Percentiles rank a stretch among this genome's conserved stretches.
phyloP scores from a whole-genome alignment of 2,888 invertebrate species.

The Phengaris alcon region DNA sequence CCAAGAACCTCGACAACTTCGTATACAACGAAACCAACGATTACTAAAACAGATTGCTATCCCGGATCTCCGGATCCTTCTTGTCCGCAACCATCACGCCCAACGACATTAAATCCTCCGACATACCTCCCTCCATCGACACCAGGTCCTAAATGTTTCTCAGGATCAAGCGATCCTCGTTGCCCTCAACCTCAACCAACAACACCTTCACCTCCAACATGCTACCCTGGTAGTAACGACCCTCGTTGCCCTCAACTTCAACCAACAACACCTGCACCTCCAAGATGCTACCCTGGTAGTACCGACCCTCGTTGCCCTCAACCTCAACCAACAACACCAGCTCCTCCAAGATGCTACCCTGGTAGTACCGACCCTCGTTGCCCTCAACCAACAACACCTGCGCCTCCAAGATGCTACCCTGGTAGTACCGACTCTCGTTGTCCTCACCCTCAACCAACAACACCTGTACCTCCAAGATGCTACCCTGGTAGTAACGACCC shows the following conservation, averaged over 20 bases:
- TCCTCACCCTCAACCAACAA: conserved; percentile 38
- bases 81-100: conserved; percentile 42
- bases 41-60: conserved; percentile 47
- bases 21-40: conserved; percentile 43
- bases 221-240: conserved; percentile 45
- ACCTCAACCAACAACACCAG: conserved; percentile 38
- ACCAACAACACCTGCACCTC: conserved; percentile 44
- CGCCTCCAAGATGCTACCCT: conserved; percentile 51
- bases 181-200: conserved; percentile 39
- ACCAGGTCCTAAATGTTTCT: conserved; percentile 9
- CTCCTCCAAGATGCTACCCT: conserved; percentile 43
- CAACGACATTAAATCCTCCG: conserved; percentile 29
- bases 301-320: conserved; percentile 41
- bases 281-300: conserved; percentile 47
- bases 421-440: conserved; percentile 50
- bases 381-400: conserved; percentile 44
- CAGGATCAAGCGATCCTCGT: conserved; percentile 42
- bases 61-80: conserved; percentile 47
- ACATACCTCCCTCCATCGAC: conserved; percentile 24
- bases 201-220: conserved; percentile 44
- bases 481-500: conserved; percentile 49
- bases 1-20: neutral
- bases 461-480: conserved; percentile 42
- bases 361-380: conserved; percentile 43
- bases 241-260: conserved; percentile 47